Percentiles rank a stretch among this genome's conserved stretches.
Evolutionary conservation across 2,113 vertebrate species (phyloP).

Genomic region (Cyprinodon variegatus): DNA sequence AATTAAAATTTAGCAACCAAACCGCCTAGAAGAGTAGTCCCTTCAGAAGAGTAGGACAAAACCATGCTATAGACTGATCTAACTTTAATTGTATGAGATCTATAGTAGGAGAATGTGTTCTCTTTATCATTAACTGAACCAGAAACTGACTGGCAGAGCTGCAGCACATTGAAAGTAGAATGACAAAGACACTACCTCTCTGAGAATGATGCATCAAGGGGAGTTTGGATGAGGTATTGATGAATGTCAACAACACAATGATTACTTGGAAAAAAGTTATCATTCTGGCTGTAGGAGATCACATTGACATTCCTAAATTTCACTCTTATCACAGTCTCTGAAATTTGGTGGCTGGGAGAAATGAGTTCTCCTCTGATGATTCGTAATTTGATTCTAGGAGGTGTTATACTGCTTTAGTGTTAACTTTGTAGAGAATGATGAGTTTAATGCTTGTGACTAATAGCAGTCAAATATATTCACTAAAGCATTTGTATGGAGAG

Average conservation of each 20-base stretch:
- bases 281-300: conserved; percentile 30
- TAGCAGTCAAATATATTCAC: neutral
- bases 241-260: conserved; percentile 29
- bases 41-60: neutral
- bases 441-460: neutral
- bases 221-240: conserved; percentile 15
- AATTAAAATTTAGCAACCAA: neutral
- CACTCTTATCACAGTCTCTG: neutral
- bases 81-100: neutral
- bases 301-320: conserved; percentile 43
- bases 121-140: neutral
- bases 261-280: conserved; percentile 25
- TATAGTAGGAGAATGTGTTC: neutral
- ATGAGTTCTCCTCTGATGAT: conserved; percentile 12
- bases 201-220: conserved; percentile 9
- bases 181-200: conserved; percentile 11
- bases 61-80: neutral
- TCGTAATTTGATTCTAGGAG: conserved; percentile 24
- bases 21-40: neutral
- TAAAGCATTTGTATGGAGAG: neutral
- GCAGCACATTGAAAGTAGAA: neutral
- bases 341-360: conserved; percentile 4
- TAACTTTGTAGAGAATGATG: conserved; percentile 14
- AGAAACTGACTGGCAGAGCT: neutral
- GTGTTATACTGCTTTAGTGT: neutral